These are phyloP conservation scores for Clarias fuscus DNA, from an alignment of 2,797 vertebrate species.

Conservation along the genomic window DNA sequence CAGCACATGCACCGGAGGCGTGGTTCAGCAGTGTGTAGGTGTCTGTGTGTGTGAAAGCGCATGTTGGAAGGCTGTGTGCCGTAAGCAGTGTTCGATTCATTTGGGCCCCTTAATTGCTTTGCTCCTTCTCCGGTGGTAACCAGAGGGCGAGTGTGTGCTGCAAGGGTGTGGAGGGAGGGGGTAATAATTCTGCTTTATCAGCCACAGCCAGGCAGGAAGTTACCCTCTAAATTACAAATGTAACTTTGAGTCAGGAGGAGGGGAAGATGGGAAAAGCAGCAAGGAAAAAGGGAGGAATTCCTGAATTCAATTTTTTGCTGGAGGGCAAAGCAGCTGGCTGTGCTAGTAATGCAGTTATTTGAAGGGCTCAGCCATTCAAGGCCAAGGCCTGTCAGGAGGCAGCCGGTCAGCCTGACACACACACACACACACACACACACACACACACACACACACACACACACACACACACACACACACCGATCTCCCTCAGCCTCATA, in stretches of 20 bases:
- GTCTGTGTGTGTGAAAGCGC: conserved; percentile 3
- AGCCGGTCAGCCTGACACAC: conserved; percentile 59
- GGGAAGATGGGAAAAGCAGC: conserved; percentile 64
- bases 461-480: conserved; percentile 52
- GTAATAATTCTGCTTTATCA: conserved; percentile 65
- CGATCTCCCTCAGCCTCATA: not conserved
- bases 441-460: conserved; percentile 54
- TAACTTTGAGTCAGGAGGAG: conserved; percentile 83
- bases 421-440: conserved; percentile 50
- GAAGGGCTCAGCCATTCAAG: conserved; percentile 82
- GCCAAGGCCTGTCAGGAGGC: conserved; percentile 69
- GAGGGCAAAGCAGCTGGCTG: conserved; percentile 86
- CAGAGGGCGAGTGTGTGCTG: conserved; percentile 57
- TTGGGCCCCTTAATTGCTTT: conserved; percentile 91
- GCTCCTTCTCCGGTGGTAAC: conserved; percentile 80
- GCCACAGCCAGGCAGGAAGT: conserved; percentile 85
- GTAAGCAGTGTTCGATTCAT: conserved; percentile 85
- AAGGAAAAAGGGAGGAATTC: conserved; percentile 86
- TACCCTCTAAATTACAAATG: conserved; percentile 97
- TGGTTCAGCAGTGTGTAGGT: conserved; percentile 75
- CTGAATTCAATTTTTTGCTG: conserved; percentile 91
- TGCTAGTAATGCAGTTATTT: conserved; percentile 91
- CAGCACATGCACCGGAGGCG: conserved; percentile 85
- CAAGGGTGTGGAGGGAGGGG: conserved; percentile 58
- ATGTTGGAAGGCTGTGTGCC: conserved; percentile 72